A percentile compares a stretch with the other conserved stretches of the same genome.
These are phyloP conservation scores for Lucinisca nassula DNA, from an alignment of 2,888 invertebrate genomes.

Conservation along the genomic window DNA sequence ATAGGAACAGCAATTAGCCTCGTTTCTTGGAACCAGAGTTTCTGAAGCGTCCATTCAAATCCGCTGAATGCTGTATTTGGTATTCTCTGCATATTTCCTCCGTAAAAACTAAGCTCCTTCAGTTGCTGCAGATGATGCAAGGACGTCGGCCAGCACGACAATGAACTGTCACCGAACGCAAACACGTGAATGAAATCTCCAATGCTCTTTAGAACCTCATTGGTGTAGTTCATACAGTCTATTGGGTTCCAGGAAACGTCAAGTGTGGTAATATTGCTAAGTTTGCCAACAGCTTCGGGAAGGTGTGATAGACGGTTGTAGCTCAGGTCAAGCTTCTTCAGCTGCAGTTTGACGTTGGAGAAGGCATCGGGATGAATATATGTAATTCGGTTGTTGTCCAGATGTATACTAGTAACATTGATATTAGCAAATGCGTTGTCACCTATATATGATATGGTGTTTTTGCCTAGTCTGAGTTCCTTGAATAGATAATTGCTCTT, in stretches of 20 bases:
- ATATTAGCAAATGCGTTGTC: constrained; percentile 49
- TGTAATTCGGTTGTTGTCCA: constrained; percentile 55
- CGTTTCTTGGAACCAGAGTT: constrained; percentile 65
- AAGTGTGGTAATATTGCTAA: constrained; percentile 36
- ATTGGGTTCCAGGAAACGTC: constrained; percentile 63
- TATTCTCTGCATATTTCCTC: constrained; percentile 52
- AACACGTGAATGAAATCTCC: constrained; percentile 68
- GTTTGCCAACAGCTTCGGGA: constrained; percentile 45
- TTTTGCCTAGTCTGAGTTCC: constrained; percentile 33
- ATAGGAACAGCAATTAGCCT: constrained; percentile 60
- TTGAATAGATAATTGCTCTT: constrained; percentile 41
- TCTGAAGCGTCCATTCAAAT: constrained; percentile 65
- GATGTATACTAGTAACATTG: constrained; percentile 53
- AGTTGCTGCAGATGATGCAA: constrained; percentile 66
- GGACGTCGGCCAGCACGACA: constrained; percentile 60
- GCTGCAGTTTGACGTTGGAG: constrained; percentile 28
- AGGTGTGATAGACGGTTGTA: constrained; percentile 43
- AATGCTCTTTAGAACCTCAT: constrained; percentile 54
- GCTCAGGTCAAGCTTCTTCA: constrained; percentile 48
- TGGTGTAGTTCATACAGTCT: constrained; percentile 15
- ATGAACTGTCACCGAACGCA: constrained; percentile 56
- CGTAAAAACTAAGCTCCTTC: constrained; percentile 54
- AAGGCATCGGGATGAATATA: constrained; percentile 57
- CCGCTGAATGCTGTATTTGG: constrained; percentile 66
- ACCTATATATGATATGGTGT: constrained; percentile 25